These are phyloP conservation scores for Squalus acanthias DNA, from an alignment of 2,797 vertebrate species.

Conservation along the genomic window DNA sequence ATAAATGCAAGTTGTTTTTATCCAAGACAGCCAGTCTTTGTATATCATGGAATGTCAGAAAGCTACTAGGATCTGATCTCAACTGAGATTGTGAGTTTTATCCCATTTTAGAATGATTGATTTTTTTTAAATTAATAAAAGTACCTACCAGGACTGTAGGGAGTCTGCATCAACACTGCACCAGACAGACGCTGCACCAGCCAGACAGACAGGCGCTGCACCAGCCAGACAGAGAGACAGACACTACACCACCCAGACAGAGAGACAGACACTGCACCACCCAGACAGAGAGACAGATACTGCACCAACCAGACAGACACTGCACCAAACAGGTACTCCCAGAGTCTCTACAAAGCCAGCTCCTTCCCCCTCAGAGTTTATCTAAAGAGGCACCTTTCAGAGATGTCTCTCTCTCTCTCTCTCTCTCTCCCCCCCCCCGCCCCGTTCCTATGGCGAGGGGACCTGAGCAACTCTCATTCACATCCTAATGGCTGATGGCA, in stretches of 20 bases:
- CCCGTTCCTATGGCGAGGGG: neutral
- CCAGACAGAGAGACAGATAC: too few relatives aligned
- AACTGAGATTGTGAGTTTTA: neutral
- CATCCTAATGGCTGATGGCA: neutral
- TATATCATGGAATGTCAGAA: neutral
- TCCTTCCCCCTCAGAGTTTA: too few relatives aligned
- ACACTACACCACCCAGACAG: too few relatives aligned
- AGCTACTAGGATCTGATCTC: neutral
- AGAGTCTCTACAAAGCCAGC: too few relatives aligned
- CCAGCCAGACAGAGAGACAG: too few relatives aligned
- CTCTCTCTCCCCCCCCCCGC: neutral
- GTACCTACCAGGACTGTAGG: neutral
- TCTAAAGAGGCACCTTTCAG: neutral
- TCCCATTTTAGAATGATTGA: neutral
- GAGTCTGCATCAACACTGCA: neutral
- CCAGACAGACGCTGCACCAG: too few relatives aligned
- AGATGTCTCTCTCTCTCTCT: too few relatives aligned
- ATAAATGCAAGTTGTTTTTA: neutral
- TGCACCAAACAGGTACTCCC: too few relatives aligned
- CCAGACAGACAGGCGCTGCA: too few relatives aligned
- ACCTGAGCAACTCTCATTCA: neutral
- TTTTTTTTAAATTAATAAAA: neutral
- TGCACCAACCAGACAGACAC: too few relatives aligned
- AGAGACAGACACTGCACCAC: too few relatives aligned
- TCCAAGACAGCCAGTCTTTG: neutral